Base-by-base conservation (phyloP, 2,113 vertebrate species). In the Rhombomys opimus region DNA sequence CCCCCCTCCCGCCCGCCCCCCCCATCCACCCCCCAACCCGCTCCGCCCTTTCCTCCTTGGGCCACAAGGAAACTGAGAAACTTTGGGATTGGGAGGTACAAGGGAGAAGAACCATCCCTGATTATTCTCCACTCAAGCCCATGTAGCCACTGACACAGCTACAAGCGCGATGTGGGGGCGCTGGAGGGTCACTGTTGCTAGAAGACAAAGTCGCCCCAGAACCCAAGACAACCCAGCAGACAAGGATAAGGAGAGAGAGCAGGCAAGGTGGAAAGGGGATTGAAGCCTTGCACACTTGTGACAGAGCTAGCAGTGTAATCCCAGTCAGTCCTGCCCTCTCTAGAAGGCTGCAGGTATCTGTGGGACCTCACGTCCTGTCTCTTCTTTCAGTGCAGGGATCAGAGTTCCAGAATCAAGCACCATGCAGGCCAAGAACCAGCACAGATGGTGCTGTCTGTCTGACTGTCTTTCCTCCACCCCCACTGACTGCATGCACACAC, bases 1-100 rank as follows among this genome's bases (percentile, higher is more conserved):
- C 0, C 57, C n/a, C 10, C 22, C 14, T 35, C 13, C 30, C 1
- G 7, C 7, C 30, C 3, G 46, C 12, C 10, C 52, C 35, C 13
- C 9, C 68, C 25, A 30, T 89, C 52, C 82, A 25, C 38, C 25
- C n/a, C 41, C 11, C 2, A 1, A n/a, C 85, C 22, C 54, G 41
- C 54, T 57, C 7, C 54, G 9, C 54, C 12, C 7, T 18, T 17
- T 46, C 35, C 27, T 89, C 52, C 82, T 54, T 38, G 13, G 20
- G 41, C 41, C 86, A 78, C 25, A 92, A 18, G 7, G 25, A 61
- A 86, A 92, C 27, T 78, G 22, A 85, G 77, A 75, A 4, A 90
- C 67, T 27, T 6, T 46, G 68, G 18, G 30, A 76, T 20, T 12
- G 14, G 32, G 27, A 76, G 65, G 41, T 2, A 10, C 8, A 77